Evolutionary conservation across 2,797 vertebrate genomes (phyloP).

Genomic region (Ficedula albicollis): DNA sequence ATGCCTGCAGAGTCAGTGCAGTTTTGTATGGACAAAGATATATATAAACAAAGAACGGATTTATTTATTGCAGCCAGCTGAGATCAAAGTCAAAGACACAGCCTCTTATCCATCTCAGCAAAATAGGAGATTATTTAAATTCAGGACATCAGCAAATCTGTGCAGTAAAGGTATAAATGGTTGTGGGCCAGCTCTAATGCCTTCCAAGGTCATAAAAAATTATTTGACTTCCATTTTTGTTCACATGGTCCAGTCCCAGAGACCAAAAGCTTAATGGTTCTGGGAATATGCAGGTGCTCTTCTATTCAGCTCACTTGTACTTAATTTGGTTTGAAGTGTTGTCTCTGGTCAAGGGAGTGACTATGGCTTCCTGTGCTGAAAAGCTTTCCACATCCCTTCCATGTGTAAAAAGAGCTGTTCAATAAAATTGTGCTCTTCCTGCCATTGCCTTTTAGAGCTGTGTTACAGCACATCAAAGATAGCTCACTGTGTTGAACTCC

Average conservation of each 20-base stretch:
- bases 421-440: neutral
- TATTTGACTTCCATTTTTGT: neutral
- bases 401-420: slow-evolving; percentile 22
- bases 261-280: neutral
- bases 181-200: neutral
- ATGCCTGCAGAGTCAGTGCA: neutral
- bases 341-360: slow-evolving; percentile 2
- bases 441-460: neutral
- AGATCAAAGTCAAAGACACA: neutral
- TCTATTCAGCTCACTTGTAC: slow-evolving; percentile 14
- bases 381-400: slow-evolving; percentile 38
- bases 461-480: neutral
- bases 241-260: neutral
- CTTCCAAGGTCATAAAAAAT: neutral
- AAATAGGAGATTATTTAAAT: slow-evolving; percentile 15
- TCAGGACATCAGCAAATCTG: neutral
- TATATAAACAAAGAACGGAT: neutral
- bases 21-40: neutral
- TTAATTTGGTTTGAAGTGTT: slow-evolving; percentile 49
- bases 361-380: slow-evolving; percentile 32
- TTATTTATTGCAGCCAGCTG: neutral
- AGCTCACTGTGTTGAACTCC: neutral
- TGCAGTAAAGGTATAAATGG: neutral
- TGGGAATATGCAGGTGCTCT: slow-evolving; percentile 44
- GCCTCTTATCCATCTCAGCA: neutral